Conservation (phyloP, 2,797 vertebrate species). For the Calcarius lapponicus region DNA sequence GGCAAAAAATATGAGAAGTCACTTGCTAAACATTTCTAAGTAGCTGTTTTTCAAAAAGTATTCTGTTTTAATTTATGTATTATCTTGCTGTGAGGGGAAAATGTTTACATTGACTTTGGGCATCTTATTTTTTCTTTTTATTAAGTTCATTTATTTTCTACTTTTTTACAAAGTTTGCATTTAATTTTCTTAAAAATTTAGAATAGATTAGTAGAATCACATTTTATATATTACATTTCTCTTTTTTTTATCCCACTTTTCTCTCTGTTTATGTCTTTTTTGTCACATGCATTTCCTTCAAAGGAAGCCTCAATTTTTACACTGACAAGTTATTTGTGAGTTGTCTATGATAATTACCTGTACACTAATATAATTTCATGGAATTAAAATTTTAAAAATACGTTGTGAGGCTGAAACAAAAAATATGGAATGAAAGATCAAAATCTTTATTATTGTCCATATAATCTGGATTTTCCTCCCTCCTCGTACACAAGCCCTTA, state of each 20-base stretch:
- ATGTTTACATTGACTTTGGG: fast-evolving
- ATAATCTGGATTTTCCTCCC: neutral
- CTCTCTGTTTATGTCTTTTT: neutral
- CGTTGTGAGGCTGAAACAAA: fast-evolving
- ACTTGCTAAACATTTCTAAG: neutral
- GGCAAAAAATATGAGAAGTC: fast-evolving
- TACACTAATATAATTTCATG: neutral
- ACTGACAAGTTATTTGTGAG: neutral
- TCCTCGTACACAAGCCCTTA: neutral
- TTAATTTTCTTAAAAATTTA: neutral
- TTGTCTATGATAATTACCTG: neutral
- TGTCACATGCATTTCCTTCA: neutral
- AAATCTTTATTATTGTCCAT: neutral
- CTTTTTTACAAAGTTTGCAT: neutral
- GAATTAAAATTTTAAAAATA: neutral
- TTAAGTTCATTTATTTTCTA: neutral
- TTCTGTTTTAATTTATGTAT: neutral
- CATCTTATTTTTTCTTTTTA: neutral
- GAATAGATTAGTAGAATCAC: neutral
- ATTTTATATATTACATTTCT: neutral
- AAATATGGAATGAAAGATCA: neutral
- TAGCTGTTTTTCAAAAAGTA: neutral
- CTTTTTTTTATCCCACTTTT: neutral
- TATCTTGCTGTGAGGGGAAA: neutral
- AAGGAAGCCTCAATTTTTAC: neutral